Evolutionary conservation across 2,797 vertebrate species (phyloP).

Genomic region (Pseudocheirus occidentalis): DNA sequence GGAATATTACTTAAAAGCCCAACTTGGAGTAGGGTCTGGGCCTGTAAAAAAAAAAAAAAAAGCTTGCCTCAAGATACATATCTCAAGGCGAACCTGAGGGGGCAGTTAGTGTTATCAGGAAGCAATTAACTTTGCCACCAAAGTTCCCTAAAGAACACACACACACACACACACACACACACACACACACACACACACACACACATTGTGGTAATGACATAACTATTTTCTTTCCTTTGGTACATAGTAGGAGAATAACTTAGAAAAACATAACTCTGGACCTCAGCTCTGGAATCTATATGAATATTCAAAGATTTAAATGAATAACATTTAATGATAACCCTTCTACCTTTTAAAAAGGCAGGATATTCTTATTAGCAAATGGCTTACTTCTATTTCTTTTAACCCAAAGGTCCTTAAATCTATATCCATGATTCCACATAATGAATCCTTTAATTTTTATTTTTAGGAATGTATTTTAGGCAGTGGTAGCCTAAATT

Average conservation of each 20-base stretch:
- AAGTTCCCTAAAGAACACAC: neutral
- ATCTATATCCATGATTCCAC: conserved; percentile 68
- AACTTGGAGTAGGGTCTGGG: conserved; percentile 38
- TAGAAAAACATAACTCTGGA: conserved; percentile 43
- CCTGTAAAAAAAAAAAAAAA: conserved; percentile 49
- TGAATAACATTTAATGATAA: conserved; percentile 73
- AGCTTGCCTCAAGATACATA: conserved; percentile 59
- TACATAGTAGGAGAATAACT: neutral
- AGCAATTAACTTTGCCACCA: conserved; percentile 45
- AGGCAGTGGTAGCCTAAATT: conserved; percentile 73
- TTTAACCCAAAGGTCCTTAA: conserved; percentile 70
- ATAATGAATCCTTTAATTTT: conserved; percentile 75
- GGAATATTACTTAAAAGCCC: conserved; percentile 65
- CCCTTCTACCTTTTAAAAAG: conserved; percentile 74
- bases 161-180: neutral
- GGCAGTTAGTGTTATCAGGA: conserved; percentile 21
- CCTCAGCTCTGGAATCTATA: conserved; percentile 63
- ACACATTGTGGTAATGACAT: conserved; percentile 54
- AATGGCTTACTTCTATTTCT: conserved; percentile 66
- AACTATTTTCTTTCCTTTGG: conserved; percentile 58
- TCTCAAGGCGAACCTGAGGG: conserved; percentile 51
- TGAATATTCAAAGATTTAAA: conserved; percentile 76
- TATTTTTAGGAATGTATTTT: conserved; percentile 72
- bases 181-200: neutral
- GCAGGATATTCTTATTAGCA: conserved; percentile 74